Conservation (phyloP, 2,888 invertebrate genomes). For the Sarcophaga subvicina region DNA sequence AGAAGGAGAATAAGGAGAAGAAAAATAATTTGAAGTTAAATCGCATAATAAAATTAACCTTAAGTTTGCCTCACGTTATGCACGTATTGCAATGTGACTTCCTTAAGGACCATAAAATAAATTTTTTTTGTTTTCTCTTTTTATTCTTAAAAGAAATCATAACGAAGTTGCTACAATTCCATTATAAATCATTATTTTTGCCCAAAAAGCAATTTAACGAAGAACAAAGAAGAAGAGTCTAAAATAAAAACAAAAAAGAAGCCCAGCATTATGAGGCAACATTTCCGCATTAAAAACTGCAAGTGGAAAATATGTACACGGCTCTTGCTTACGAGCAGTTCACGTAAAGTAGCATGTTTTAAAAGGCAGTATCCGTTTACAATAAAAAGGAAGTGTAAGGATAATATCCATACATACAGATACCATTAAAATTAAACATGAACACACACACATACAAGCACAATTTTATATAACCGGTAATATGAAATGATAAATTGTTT, state of each 20-base stretch:
- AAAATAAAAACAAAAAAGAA: constrained; percentile 2
- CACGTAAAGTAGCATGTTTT: constrained; percentile 52
- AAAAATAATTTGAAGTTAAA: not conserved
- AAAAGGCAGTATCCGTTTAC: constrained; percentile 61
- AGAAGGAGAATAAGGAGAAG: not conserved
- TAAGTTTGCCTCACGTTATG: constrained; percentile 66
- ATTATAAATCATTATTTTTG: constrained; percentile 67
- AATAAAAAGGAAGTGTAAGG: constrained; percentile 54
- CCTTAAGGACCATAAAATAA: constrained; percentile 58
- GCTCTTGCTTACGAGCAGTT: constrained; percentile 14
- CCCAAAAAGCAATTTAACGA: constrained; percentile 23
- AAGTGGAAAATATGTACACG: constrained; percentile 8
- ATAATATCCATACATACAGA: not conserved
- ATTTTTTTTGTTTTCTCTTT: not conserved
- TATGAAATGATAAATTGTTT: constrained; percentile 47
- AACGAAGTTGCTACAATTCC: constrained; percentile 51
- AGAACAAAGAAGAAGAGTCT: constrained; percentile 16
- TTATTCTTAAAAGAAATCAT: not conserved
- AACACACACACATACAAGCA: not conserved
- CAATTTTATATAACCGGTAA: constrained; percentile 33
- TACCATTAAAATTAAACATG: not conserved
- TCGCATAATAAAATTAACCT: constrained; percentile 63
- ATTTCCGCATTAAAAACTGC: constrained; percentile 46
- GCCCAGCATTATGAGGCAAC: constrained; percentile 13
- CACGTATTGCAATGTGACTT: constrained; percentile 68